These are phyloP conservation scores for Trichomycterus rosablanca DNA, from an alignment of 2,113 vertebrate genomes.

Conservation along the genomic window DNA sequence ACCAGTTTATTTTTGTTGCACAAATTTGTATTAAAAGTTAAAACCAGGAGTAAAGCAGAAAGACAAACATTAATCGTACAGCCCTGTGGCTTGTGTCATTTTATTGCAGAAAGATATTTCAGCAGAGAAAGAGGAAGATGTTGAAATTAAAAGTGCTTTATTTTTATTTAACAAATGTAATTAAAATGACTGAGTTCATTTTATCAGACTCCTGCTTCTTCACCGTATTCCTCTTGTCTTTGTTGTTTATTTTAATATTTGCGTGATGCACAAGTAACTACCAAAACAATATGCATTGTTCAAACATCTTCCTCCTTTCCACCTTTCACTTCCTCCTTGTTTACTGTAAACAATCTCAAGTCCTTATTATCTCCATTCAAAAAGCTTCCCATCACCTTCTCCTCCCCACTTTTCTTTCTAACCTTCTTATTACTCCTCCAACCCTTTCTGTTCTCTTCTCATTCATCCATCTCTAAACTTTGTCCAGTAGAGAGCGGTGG, in stretches of 20 bases:
- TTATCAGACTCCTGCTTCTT: slow-evolving; percentile 31
- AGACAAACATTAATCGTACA: slow-evolving; percentile 57
- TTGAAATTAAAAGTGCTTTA: slow-evolving; percentile 31
- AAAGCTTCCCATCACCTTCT: slow-evolving; percentile 20
- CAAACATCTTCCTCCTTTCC: slow-evolving; percentile 7
- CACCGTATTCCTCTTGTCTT: slow-evolving; percentile 20
- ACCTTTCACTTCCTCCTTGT: slow-evolving; percentile 7
- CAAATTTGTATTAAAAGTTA: slow-evolving; percentile 23
- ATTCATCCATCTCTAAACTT: slow-evolving; percentile 70
- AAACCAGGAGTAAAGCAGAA: slow-evolving; percentile 22
- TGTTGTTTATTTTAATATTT: slow-evolving; percentile 37
- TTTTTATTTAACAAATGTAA: slow-evolving; percentile 2
- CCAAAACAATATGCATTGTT: slow-evolving; percentile 37
- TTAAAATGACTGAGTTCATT: background rate
- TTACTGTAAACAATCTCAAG: slow-evolving; percentile 34
- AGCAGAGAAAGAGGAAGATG: slow-evolving; percentile 34
- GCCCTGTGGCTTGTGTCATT: slow-evolving; percentile 70
- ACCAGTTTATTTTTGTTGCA: no score
- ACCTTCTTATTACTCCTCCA: slow-evolving; percentile 30
- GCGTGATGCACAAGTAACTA: slow-evolving; percentile 44
- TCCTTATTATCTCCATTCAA: slow-evolving; percentile 30
- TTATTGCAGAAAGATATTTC: slow-evolving; percentile 45
- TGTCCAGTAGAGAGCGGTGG: slow-evolving; percentile 88
- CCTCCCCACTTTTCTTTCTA: slow-evolving; percentile 42
- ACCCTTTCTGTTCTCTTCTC: slow-evolving; percentile 42